These are phyloP conservation scores for Lasiurus cinereus DNA, from an alignment of 2,113 vertebrate genomes.

Conservation along the genomic window DNA sequence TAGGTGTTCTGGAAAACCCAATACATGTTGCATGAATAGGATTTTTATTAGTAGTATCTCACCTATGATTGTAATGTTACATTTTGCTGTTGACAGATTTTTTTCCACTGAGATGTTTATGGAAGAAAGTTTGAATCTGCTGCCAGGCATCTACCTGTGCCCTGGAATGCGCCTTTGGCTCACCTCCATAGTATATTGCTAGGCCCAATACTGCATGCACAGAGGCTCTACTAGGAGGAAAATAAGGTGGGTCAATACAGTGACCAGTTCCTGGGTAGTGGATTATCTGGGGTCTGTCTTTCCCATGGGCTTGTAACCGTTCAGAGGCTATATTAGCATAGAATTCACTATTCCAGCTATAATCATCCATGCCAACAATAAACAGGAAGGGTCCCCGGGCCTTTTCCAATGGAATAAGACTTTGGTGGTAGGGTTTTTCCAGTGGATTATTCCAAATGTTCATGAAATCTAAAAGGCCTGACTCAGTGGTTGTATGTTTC, in stretches of 20 bases:
- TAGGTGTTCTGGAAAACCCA: neutral
- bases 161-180: conserved; percentile 85
- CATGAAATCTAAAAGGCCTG: conserved; percentile 80
- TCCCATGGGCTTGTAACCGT: conserved; percentile 86
- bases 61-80: conserved; percentile 35
- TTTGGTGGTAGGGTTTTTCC: conserved; percentile 78
- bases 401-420: conserved; percentile 89
- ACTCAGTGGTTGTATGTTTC: conserved; percentile 63
- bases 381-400: conserved; percentile 89
- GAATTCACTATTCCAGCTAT: conserved; percentile 85
- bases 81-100: conserved; percentile 66
- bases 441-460: conserved; percentile 80
- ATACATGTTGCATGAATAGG: neutral
- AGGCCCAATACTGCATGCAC: conserved; percentile 73
- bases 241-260: conserved; percentile 90
- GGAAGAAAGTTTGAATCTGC: conserved; percentile 88
- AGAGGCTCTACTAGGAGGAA: conserved; percentile 85
- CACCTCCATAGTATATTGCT: conserved; percentile 86
- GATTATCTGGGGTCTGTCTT: conserved; percentile 87
- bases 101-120: conserved; percentile 76
- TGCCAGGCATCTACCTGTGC: conserved; percentile 91
- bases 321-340: conserved; percentile 84
- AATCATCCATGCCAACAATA: conserved; percentile 89
- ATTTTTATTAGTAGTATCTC: conserved; percentile 51
- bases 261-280: conserved; percentile 89